Evolutionary conservation across 1,140 invertebrate species (phyloP).

Genomic region (Armadillidium nasatum): DNA sequence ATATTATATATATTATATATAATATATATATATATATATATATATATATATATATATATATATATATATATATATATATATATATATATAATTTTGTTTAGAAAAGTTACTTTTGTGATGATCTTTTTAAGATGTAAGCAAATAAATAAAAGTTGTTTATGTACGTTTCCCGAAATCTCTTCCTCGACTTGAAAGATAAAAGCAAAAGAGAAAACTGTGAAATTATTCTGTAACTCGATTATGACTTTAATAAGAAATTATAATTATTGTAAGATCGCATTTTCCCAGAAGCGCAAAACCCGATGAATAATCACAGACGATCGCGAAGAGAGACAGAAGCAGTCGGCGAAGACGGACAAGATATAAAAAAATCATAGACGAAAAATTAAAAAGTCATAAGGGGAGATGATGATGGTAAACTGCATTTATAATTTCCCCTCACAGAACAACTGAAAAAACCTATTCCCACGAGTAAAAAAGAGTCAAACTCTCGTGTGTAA

Average conservation of each 20-base stretch:
- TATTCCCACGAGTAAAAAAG: slow-evolving; percentile 1
- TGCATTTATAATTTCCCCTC: not conserved
- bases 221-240: slow-evolving; percentile 3
- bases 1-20: no score
- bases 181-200: no score
- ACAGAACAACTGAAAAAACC: not conserved
- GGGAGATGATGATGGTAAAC: not conserved
- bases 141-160: no score
- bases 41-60: no score
- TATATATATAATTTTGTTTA: no score
- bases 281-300: slow-evolving; percentile 4
- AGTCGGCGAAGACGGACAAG: not conserved
- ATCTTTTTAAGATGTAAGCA: no score
- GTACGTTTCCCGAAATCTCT: no score
- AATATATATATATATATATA: no score
- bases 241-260: slow-evolving; percentile 12
- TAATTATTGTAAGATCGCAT: slow-evolving; percentile 5
- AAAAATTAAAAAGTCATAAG: slow-evolving; percentile 8
- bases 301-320: slow-evolving; percentile 8
- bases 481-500: not conserved
- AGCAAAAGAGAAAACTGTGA: not conserved
- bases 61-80: no score
- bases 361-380: not conserved
- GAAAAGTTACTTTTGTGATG: no score
- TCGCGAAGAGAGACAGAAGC: not conserved